Conservation (phyloP, 2,113 vertebrate species). For the Lampris incognitus region DNA sequence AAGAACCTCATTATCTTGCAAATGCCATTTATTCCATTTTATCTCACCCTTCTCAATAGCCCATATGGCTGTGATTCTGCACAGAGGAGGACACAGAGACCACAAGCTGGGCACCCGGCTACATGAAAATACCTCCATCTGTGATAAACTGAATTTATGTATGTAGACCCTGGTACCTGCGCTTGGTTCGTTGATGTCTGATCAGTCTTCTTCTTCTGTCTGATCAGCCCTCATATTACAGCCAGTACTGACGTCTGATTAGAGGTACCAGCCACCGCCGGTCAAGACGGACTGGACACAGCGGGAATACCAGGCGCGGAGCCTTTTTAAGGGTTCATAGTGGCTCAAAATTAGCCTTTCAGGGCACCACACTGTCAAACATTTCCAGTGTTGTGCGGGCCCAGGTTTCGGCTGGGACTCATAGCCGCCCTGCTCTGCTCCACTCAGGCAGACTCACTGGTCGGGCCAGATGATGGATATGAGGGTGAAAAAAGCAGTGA, state of each 20-base stretch:
- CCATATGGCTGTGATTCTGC: slow-evolving; percentile 75
- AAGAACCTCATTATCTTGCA: slow-evolving; percentile 81
- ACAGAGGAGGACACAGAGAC: slow-evolving; percentile 73
- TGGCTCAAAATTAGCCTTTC: not conserved
- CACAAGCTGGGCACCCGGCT: slow-evolving; percentile 70
- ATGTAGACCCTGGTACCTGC: slow-evolving; percentile 43
- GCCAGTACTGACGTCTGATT: slow-evolving; percentile 48
- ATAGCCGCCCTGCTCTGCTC: not conserved
- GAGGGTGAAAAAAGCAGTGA: not conserved
- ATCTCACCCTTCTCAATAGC: slow-evolving; percentile 74
- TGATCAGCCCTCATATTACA: slow-evolving; percentile 48
- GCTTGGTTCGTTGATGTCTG: slow-evolving; percentile 58
- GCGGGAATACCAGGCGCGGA: slow-evolving; percentile 28
- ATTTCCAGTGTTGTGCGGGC: slow-evolving; percentile 12
- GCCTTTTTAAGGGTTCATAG: not conserved
- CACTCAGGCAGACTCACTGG: not conserved
- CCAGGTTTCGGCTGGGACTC: not conserved
- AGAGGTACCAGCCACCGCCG: slow-evolving; percentile 51
- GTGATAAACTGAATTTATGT: slow-evolving; percentile 61
- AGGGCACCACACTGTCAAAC: slow-evolving; percentile 15
- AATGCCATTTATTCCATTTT: slow-evolving; percentile 80
- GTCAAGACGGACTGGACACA: slow-evolving; percentile 41
- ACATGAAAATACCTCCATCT: slow-evolving; percentile 82
- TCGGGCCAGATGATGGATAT: not conserved
- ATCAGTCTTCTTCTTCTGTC: not conserved